These are phyloP conservation scores for Drosophila yakuba DNA, from an alignment of 1,140 invertebrate species.

Conservation along the genomic window DNA sequence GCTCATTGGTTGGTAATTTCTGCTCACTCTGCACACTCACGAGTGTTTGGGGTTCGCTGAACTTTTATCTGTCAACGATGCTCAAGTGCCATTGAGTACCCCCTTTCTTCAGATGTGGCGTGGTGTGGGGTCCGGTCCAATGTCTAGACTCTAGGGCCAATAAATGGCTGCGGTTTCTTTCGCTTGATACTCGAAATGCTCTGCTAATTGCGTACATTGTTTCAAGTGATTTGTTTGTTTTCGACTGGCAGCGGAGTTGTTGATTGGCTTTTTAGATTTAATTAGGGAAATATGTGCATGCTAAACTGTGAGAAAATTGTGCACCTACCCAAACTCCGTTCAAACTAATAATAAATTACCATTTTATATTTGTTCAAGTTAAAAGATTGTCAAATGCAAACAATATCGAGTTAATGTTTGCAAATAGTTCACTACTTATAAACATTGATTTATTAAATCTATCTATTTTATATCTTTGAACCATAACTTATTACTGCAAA, in stretches of 20 bases:
- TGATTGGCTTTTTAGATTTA: constrained; percentile 44
- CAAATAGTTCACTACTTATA: too few species aligned
- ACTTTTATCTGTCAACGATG: constrained; percentile 74
- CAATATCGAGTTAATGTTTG: too few species aligned
- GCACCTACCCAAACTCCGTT: too few species aligned
- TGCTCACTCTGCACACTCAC: constrained; percentile 5
- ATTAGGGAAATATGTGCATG: constrained; percentile 27
- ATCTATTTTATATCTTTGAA: too few species aligned
- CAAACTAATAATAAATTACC: too few species aligned
- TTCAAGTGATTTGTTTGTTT: constrained; percentile 40
- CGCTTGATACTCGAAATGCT: constrained; percentile 24
- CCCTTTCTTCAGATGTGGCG: constrained; percentile 6
- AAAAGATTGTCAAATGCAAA: too few species aligned
- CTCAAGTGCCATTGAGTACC: constrained; percentile 24
- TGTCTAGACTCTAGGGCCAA: constrained; percentile 19
- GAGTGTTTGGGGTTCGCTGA: constrained; percentile 65
- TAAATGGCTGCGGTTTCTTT: constrained; percentile 50
- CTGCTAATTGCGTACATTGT: constrained; percentile 56
- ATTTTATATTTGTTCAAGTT: background rate
- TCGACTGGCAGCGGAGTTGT: constrained; percentile 35
- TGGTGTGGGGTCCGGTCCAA: constrained; percentile 51
- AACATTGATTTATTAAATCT: too few species aligned
- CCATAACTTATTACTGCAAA: too few species aligned
- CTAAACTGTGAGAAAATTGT: constrained; percentile 18
- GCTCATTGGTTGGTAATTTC: constrained; percentile 59